Conservation (phyloP, 2,888 invertebrate genomes). For the Acanthoscelides obtectus region DNA sequence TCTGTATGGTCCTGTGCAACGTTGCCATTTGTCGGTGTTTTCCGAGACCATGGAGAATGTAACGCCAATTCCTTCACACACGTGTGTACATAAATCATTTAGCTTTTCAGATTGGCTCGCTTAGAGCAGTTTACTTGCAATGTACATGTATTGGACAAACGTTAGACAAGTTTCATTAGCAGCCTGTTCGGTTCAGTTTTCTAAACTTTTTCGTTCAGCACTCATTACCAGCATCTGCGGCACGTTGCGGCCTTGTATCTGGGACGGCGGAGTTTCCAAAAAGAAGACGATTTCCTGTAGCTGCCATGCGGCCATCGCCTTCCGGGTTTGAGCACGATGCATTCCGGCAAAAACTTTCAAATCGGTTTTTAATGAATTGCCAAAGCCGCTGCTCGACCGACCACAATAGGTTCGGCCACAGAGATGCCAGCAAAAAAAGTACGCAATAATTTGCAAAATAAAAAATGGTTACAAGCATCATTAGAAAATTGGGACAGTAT, state of each 20-base stretch:
- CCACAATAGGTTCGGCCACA: not conserved
- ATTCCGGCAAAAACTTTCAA: not conserved
- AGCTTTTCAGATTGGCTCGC: not conserved
- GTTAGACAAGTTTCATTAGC: not conserved
- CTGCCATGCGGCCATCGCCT: not conserved
- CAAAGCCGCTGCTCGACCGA: not conserved
- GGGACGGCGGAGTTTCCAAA: not conserved
- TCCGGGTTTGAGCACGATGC: not conserved
- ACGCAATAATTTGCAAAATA: not conserved
- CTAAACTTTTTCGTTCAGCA: not conserved
- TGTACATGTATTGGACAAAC: not conserved
- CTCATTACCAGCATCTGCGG: not conserved
- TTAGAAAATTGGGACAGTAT: too few species aligned
- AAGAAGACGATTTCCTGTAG: not conserved
- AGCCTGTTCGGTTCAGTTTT: not conserved
- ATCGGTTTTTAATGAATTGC: not conserved
- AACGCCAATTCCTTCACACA: too few species aligned
- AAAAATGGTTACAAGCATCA: too few species aligned
- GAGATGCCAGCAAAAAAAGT: not conserved
- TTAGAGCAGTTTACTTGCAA: not conserved
- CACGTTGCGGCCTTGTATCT: not conserved
- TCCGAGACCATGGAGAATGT: too few species aligned
- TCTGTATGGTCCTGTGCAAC: too few species aligned
- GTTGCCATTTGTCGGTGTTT: too few species aligned
- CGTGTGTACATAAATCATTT: too few species aligned